phyloP scores from a whole-genome alignment of 2,797 vertebrate genomes.

The Remorina albescens region DNA sequence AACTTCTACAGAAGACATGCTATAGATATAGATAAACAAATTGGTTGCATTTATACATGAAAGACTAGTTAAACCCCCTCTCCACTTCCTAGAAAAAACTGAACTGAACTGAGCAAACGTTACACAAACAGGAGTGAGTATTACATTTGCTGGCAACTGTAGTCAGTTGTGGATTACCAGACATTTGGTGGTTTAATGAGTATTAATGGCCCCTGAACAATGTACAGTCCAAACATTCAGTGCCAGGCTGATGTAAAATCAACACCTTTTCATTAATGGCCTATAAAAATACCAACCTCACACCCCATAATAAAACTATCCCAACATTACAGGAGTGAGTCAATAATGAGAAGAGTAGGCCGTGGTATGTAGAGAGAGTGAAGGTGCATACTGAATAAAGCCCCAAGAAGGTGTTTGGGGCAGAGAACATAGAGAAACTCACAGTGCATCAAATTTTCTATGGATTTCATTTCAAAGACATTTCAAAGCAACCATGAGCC shows the following conservation, averaged over 20 bases:
- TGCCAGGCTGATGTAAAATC: conserved; percentile 55
- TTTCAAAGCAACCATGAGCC: conserved; percentile 47
- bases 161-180: neutral
- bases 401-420: conserved; percentile 35
- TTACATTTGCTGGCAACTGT: neutral
- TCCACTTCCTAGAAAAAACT: too few relatives aligned
- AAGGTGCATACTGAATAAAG: conserved; percentile 22
- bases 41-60: too few relatives aligned
- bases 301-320: conserved; percentile 29
- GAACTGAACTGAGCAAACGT: too few relatives aligned
- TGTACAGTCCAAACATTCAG: neutral
- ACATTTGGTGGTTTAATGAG: neutral
- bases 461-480: conserved; percentile 56
- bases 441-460: conserved; percentile 44
- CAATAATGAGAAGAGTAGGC: conserved; percentile 21
- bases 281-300: conserved; percentile 48
- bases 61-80: too few relatives aligned
- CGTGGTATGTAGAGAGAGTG: conserved; percentile 1
- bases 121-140: neutral
- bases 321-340: conserved; percentile 41
- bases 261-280: conserved; percentile 59
- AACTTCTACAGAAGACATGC: neutral
- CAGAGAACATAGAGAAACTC: conserved; percentile 50
- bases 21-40: too few relatives aligned
- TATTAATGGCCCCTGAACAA: neutral